Percentiles rank a stretch among this genome's conserved stretches.
phyloP scores from a whole-genome alignment of 2,113 vertebrate species.

The Cryptomyrus ogoouensis region DNA sequence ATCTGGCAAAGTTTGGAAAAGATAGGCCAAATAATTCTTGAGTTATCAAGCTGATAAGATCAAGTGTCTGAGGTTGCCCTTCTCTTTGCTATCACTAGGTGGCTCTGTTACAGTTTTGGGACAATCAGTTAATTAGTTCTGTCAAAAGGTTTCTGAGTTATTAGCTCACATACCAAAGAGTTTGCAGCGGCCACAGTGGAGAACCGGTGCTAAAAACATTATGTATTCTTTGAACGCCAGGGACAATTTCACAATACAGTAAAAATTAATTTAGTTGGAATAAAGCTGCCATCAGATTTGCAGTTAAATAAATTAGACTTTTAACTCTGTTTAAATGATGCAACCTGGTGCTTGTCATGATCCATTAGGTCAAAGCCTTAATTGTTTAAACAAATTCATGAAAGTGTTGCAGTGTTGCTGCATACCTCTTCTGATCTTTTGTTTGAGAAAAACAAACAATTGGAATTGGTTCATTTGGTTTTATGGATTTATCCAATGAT shows the following conservation, averaged over 20 bases:
- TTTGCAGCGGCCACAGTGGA: not conserved
- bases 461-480: not conserved
- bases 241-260: not conserved
- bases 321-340: not conserved
- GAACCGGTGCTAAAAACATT: not conserved
- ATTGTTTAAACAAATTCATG: not conserved
- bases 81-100: not conserved
- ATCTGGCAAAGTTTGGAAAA: not conserved
- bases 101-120: not conserved
- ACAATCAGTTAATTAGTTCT: not conserved
- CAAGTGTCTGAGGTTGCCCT: not conserved
- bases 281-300: not conserved
- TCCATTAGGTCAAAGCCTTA: not conserved
- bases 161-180: not conserved
- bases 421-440: not conserved
- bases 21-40: not conserved
- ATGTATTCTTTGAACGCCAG: not conserved
- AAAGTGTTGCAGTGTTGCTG: not conserved
- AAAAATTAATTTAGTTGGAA: not conserved
- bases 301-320: not conserved
- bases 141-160: not conserved
- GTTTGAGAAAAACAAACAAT: not conserved
- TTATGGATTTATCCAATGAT: not conserved
- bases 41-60: not conserved
- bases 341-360: not conserved